phyloP scores from a whole-genome alignment of 2,797 vertebrate species.

The Enteromius argenteus region DNA sequence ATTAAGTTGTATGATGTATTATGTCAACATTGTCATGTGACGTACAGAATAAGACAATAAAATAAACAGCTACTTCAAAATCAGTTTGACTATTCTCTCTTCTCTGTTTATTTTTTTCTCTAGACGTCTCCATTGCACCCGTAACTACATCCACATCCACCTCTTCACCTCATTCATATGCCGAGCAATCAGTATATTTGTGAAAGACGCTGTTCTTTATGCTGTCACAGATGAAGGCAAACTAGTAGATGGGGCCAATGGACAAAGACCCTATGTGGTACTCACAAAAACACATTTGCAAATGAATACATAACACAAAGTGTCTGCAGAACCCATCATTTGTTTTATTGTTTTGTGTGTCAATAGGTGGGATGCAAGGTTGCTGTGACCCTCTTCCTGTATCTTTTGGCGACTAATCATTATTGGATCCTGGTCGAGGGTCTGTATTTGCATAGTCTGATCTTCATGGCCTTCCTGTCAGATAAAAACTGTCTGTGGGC shows the following conservation, averaged over 20 bases:
- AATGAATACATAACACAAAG: conserved; percentile 7
- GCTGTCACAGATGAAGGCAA: conserved; percentile 65
- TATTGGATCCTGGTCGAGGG: conserved; percentile 96
- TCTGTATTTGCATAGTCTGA: conserved; percentile 91
- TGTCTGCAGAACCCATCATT: neutral
- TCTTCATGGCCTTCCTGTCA: conserved; percentile 94
- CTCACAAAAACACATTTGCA: conserved; percentile 23
- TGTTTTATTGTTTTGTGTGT: neutral
- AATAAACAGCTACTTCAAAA: neutral
- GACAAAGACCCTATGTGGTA: conserved; percentile 65
- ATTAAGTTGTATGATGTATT: neutral
- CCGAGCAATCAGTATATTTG: conserved; percentile 89
- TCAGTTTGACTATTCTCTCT: neutral
- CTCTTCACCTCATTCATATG: conserved; percentile 92
- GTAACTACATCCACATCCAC: conserved; percentile 93
- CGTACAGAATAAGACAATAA: neutral
- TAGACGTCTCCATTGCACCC: conserved; percentile 91
- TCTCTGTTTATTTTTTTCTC: neutral
- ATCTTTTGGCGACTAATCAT: conserved; percentile 93
- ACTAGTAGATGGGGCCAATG: conserved; percentile 57
- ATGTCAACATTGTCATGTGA: neutral
- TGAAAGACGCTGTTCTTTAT: conserved; percentile 89
- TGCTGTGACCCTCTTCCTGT: conserved; percentile 89
- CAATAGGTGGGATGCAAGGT: conserved; percentile 89
- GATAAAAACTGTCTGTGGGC: conserved; percentile 91